Evolutionary conservation across 2,113 vertebrate species (phyloP), one percentile per base, ranked within the genome.

Genomic region (Uria lomvia): DNA sequence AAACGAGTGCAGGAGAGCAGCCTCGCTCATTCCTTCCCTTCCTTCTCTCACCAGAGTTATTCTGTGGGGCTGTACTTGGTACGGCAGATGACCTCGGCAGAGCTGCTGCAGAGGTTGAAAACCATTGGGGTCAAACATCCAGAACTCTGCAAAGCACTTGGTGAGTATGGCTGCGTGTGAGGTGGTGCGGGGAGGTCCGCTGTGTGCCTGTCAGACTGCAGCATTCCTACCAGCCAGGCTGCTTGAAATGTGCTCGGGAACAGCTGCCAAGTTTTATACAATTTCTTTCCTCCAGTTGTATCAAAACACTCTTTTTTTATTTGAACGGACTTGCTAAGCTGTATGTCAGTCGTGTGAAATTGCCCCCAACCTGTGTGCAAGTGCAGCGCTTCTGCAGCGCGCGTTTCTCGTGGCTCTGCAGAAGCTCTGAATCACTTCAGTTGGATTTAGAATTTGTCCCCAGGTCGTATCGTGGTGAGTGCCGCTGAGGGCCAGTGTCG

Each of bases 1-100:
- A 3, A 1, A 8, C 1, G 0, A 6, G 22, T 11, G 34, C 34
- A 1, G 8, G 23, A 9, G 17, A 47, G 34, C 27, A 34, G 11
- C 36, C 66, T 88, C 1, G 15, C 59, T 55, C 27, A 50, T 3
- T 1, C 26, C 7, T 30, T 2, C 42, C 8, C 17, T 22, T 6
- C 65, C 63, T 21, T 82, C 68, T 96, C 32, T 93, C 88, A 67
- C 7, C 95, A 99, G 99, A 99, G 99, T 53, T 99, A 99, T 96
- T 99, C 99, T 0, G 99, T 99, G 97, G 99, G 99, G 6, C 98
- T 99, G 90, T 99, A 99, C 97, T 95, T 99, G 72, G 99, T 99
- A 93, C 97, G 98, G 92, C 99, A 99, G 78, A 99, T 99, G 98
- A 99, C 99, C 27, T 99, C 99, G 3, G 98, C 98, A 24, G 99